Conservation (phyloP, 30 jellyfish, hydroid and myxozoan genomes). For the Nemopilema nomurai region DNA sequence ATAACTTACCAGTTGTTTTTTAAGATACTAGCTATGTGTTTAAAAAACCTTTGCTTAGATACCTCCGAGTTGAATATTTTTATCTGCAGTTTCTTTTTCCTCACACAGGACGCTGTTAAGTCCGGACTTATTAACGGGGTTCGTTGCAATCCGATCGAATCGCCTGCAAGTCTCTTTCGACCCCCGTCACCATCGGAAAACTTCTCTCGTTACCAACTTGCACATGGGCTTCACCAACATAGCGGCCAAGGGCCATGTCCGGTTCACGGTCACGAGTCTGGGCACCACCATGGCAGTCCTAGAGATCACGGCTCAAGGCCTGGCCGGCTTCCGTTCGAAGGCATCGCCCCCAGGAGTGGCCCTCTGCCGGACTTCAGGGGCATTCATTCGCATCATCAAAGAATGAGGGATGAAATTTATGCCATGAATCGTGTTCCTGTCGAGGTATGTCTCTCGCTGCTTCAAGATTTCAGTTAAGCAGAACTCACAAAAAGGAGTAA, state of each 20-base stretch:
- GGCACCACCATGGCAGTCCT: constrained; percentile 93
- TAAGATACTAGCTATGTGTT: too few relatives aligned
- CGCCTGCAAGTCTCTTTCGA: constrained; percentile 68
- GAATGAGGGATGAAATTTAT: constrained; percentile 85
- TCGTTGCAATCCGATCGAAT: constrained; percentile 67
- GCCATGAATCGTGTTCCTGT: constrained; percentile 63
- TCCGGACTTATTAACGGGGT: constrained; percentile 54
- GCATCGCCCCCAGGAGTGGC: constrained; percentile 53
- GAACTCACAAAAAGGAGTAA: too few relatives aligned
- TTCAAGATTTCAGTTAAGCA: not conserved
- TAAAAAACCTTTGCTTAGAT: too few relatives aligned
- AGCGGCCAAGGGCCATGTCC: constrained; percentile 90
- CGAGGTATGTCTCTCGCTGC: constrained; percentile 57
- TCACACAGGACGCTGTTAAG: constrained; percentile 51
- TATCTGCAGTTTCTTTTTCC: not conserved
- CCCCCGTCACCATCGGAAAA: constrained; percentile 92
- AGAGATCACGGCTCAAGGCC: constrained; percentile 75
- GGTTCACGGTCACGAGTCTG: constrained; percentile 96
- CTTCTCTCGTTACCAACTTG: constrained; percentile 71
- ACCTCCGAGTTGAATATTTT: too few relatives aligned
- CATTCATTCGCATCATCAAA: constrained; percentile 82
- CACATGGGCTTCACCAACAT: constrained; percentile 78
- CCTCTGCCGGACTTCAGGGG: constrained; percentile 73
- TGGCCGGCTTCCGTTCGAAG: constrained; percentile 83
- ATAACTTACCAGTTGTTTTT: too few relatives aligned